Conservation (phyloP, 1,140 invertebrate species). For the Brachionus manjavacas region DNA sequence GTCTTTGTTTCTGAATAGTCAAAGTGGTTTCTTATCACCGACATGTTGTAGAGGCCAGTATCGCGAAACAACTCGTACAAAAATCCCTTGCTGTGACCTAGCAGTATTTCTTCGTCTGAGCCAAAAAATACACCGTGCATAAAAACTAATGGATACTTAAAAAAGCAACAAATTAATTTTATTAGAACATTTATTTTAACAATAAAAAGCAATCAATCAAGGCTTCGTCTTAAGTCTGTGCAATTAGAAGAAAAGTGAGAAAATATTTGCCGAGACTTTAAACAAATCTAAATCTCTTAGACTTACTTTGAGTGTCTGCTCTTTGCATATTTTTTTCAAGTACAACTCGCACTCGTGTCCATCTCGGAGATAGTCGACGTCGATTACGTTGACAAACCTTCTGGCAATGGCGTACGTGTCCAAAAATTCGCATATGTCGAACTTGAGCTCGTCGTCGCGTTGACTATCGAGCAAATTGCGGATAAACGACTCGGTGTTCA, state of each 20-base stretch:
- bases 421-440: constrained; percentile 10
- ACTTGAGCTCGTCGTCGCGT: background rate
- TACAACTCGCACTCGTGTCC: background rate
- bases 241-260: too few relatives aligned
- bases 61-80: background rate
- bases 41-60: background rate
- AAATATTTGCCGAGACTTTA: too few relatives aligned
- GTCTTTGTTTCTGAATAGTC: background rate
- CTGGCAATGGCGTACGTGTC: background rate
- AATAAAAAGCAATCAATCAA: background rate
- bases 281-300: too few relatives aligned
- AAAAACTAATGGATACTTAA: constrained; percentile 30
- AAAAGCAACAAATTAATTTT: background rate
- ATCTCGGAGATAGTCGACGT: background rate
- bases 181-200: too few relatives aligned
- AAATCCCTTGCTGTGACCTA: constrained; percentile 14
- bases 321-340: background rate
- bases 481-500: constrained; percentile 13
- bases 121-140: constrained; percentile 13
- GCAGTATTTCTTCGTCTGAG: constrained; percentile 20
- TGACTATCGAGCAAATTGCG: background rate
- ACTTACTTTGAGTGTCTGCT: background rate
- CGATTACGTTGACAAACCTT: background rate
- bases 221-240: background rate
- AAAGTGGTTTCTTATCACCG: constrained; percentile 3